Evolutionary conservation across 2,888 invertebrate genomes (phyloP), one percentile per base, ranked within the genome.

Genomic region (Mimachlamys varia): DNA sequence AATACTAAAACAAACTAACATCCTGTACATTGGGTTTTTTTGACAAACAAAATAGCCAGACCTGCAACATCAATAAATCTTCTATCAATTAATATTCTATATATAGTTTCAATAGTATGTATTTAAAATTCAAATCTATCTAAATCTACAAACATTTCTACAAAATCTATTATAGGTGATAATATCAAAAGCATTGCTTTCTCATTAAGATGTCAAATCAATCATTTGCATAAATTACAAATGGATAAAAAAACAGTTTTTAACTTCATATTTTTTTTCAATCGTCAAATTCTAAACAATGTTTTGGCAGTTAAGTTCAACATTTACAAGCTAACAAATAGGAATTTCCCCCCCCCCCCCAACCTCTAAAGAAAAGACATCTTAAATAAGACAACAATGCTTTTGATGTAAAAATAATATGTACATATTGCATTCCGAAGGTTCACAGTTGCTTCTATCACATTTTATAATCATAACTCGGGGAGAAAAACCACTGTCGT

Each of bases 361-460:
- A 4, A 27, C 76, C 76, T 12, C 27, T 33, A 27, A 76, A 76
- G 27, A 76, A 33, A 33, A 27, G 27, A 22, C 76, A 76, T 76
- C 17, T 76, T 27, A 76, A 76, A 33, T 33, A 12, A 27, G 27
- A 76, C 27, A 76, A 7, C 76, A 76, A 76, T 33, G 76, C 33
- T 33, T 76, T 76, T 76, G 76, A 76, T 76, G 27, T 27, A 15
- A 33, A 76, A 76, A 76, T 33, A 76, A 33, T 76, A 76, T 76
- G 17, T 76, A 76, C 76, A 76, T 76, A 76, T 76, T 76, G 76
- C 76, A 76, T 76, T 76, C 76, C 27, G 76, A 76, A 76, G 76
- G 76, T 76, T 76, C 76, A 76, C 76, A 76, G 76, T 76, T 76
- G 76, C 76, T 76, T 76, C 76, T 76, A 76, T 76, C 76, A 76